Base-by-base conservation (phyloP, 1,140 invertebrate species). In the Anastrepha ludens region DNA sequence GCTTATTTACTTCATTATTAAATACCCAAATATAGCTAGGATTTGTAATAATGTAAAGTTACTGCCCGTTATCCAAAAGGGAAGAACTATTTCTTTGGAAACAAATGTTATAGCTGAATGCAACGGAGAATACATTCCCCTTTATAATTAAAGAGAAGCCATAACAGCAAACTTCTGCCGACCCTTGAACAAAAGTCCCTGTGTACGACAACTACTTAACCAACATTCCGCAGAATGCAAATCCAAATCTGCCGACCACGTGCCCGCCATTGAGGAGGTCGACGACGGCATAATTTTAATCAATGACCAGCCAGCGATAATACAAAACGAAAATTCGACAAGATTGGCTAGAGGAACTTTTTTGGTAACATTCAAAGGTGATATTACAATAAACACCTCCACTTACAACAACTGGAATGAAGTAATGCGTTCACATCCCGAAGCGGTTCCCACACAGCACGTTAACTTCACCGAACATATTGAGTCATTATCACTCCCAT, bases 251-350 rank as follows among this genome's bases (percentile, higher is more conserved):
- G 65, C 20, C 65, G 65, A 70, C 15, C 65, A 70, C 65, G 65
- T 70, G 20, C 65, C 65, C 65, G 65, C 65, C 29, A 29, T 70
- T 70, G 20, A 70, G 65, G 65, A 41, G 20, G 41, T 70, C 65
- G 65, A 41, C 39, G 29, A 70, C 39, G 62, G 62, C 62, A 29
- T 70, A 41, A 41, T 70, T 70, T 29, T 70, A 70, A 70, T 70
- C 39, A 39, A 70, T 70, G 65, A 70, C 29, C 65, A 29, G 29
- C 29, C 29, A 29, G 29, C 65, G 29, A 41, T 70, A 70, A 70
- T 39, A 70, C 7, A 70, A 70, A 70, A 70, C n/a, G 39, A 70
- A 70, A 70, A 70, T 70, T 70, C 39, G 65, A 70, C 65, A 70
- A 70, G 65, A 70, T 70, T 70, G 29, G 17, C 39, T 70, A 70